phyloP scores from a whole-genome alignment of 2,888 invertebrate genomes.

The Lithodes maja region DNA sequence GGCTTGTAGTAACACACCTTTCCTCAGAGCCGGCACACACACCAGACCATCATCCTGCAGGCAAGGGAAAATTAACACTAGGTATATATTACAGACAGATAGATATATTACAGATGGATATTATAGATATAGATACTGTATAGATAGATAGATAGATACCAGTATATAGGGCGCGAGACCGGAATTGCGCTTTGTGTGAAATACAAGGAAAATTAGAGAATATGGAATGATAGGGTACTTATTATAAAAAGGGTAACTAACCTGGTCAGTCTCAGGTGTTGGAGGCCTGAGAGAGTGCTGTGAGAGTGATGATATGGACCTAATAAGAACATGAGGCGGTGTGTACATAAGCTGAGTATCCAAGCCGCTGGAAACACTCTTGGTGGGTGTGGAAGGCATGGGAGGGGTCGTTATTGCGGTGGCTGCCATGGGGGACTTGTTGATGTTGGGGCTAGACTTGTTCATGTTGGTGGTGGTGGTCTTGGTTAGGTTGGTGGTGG shows the following conservation, averaged over 20 bases:
- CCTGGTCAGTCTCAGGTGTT: constrained; percentile 63
- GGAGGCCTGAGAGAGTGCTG: constrained; percentile 67
- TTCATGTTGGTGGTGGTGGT: background rate
- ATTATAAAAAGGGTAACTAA: background rate
- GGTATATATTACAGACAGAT: too few species aligned
- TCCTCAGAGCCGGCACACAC: constrained; percentile 65
- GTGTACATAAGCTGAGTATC: constrained; percentile 68
- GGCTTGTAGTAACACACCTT: constrained; percentile 70
- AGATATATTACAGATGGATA: too few species aligned
- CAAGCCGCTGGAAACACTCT: constrained; percentile 39
- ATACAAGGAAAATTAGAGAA: too few species aligned
- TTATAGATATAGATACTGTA: background rate
- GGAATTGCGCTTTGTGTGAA: too few species aligned
- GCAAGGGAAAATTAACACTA: too few species aligned
- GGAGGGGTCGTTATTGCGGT: background rate
- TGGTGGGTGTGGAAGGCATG: constrained; percentile 44
- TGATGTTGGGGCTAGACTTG: background rate
- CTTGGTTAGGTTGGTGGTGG: background rate
- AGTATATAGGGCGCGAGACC: too few species aligned
- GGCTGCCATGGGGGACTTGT: background rate
- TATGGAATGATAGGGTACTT: too few species aligned
- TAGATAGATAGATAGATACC: background rate
- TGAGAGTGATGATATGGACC: constrained; percentile 69
- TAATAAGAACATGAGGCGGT: constrained; percentile 68
- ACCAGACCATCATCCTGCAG: constrained; percentile 56